A percentile compares a stretch with the other conserved stretches of the same genome.
Conservation (phyloP, 2,888 invertebrate genomes). For the Lithophane socia region DNA sequence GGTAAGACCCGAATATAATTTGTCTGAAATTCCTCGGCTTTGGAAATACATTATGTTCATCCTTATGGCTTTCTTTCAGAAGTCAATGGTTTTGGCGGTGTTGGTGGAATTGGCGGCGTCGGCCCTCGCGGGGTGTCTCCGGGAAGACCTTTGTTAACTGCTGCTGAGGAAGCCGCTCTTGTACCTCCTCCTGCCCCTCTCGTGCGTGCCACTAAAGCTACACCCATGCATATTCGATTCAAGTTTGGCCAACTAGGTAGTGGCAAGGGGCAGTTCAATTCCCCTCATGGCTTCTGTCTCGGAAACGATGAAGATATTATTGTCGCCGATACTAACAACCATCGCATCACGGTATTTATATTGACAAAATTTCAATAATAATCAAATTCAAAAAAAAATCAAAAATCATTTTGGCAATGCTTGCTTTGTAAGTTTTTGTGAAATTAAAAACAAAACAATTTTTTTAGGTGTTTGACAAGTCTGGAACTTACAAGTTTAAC, state of each 20-base stretch:
- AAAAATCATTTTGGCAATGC: neutral
- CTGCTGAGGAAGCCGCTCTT: constrained; percentile 85
- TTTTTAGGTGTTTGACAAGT: constrained; percentile 97
- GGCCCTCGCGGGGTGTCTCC: constrained; percentile 90
- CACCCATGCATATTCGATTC: constrained; percentile 96
- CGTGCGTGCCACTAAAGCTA: constrained; percentile 93
- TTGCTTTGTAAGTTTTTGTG: neutral
- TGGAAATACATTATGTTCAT: constrained; percentile 24
- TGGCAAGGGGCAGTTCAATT: constrained; percentile 98
- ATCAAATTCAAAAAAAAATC: no score
- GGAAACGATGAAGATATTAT: constrained; percentile 98
- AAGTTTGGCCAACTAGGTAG: constrained; percentile 98
- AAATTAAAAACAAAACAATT: neutral
- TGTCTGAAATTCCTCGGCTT: neutral
- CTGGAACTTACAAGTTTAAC: constrained; percentile 97
- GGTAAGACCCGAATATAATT: constrained; percentile 84
- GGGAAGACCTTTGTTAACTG: constrained; percentile 84
- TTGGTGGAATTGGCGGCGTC: constrained; percentile 84
- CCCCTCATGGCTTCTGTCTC: constrained; percentile 99
- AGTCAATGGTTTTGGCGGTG: constrained; percentile 87
- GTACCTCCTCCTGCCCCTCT: constrained; percentile 89
- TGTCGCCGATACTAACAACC: constrained; percentile 99
- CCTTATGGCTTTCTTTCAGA: constrained; percentile 74
- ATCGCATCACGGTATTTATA: constrained; percentile 95
- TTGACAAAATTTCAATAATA: neutral